Evolutionary conservation across 1,140 invertebrate genomes (phyloP).

Genomic region (Ostrea edulis): DNA sequence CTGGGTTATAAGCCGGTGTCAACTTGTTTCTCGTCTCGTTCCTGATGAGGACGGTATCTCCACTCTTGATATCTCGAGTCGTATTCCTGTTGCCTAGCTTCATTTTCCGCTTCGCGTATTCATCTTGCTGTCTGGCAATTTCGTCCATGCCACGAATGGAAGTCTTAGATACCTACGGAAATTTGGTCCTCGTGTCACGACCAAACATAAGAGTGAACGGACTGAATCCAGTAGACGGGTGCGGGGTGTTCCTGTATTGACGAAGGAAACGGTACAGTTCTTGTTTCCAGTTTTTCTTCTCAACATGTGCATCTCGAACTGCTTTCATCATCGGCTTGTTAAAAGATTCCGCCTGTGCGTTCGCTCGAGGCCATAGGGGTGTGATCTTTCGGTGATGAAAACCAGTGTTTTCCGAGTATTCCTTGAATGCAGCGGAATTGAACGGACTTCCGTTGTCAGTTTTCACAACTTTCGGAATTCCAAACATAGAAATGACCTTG

Average conservation of each 20-base stretch:
- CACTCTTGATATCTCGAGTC: constrained; percentile 42
- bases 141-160: constrained; percentile 48
- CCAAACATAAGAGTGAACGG: constrained; percentile 60
- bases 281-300: constrained; percentile 62
- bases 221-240: constrained; percentile 57
- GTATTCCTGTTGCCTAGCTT: no score
- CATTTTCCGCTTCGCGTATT: no score
- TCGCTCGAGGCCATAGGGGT: constrained; percentile 61
- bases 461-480: constrained; percentile 53
- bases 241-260: constrained; percentile 57
- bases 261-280: constrained; percentile 53
- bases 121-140: constrained; percentile 44
- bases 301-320: no score
- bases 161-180: not conserved
- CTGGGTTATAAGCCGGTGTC: constrained; percentile 39
- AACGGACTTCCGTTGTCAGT: constrained; percentile 64
- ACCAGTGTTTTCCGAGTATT: constrained; percentile 52
- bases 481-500: constrained; percentile 47
- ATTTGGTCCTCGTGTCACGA: constrained; percentile 51
- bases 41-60: constrained; percentile 50
- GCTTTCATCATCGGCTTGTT: constrained; percentile 64
- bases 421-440: constrained; percentile 46
- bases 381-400: constrained; percentile 55
- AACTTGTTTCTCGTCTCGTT: constrained; percentile 54
- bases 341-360: constrained; percentile 62